Base-by-base conservation (phyloP, 2,888 invertebrate genomes). In the Pammene fasciana region DNA sequence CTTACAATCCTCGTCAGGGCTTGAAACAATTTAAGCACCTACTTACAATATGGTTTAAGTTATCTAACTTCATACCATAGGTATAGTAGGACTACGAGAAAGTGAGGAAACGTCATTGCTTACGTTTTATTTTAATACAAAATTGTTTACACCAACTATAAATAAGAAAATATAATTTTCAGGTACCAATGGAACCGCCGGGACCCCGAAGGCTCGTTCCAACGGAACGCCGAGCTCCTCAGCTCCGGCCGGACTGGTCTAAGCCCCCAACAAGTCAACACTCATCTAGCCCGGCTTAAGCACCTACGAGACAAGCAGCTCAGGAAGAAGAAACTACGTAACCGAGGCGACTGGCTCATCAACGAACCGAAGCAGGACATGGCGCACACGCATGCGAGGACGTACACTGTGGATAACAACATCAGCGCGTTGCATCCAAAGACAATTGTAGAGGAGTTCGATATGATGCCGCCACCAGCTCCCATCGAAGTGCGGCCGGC, bases 351-450 rank as follows among this genome's bases (percentile, higher is more conserved):
- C 72, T 89, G 90, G 89, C 85, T 91, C 11, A 84, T 82, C 70
- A 86, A 89, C 80, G 86, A 89, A 70, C 82, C 84, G 0, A 81
- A 79, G 38, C 86, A 83, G n/a, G 83, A 83, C 0, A 83, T 93
- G 16, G 84, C 90, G 6, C 86, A 92, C 18, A 91, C 93, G 0
- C 94, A 93, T 77, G 93, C 90, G 8, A 79, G 87, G 13, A 94
- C 94, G 0, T 94, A 94, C 79, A 93, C 91, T 8, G 84, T 94
- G 41, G 88, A 93, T 55, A 92, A 91, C 72, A 92, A 92, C 71
- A 88, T 93, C 71, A 93, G 93, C 79, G 93, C 93, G 0, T 82
- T 94, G 5, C 94, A 94, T 76, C 94, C 94, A 2, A 93, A 93
- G 74, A 91, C 93, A 0, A 94, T 94, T 46, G 93, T 94, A 0